Conservation (phyloP, 1,140 invertebrate genomes). For the Dysdera silvatica region DNA sequence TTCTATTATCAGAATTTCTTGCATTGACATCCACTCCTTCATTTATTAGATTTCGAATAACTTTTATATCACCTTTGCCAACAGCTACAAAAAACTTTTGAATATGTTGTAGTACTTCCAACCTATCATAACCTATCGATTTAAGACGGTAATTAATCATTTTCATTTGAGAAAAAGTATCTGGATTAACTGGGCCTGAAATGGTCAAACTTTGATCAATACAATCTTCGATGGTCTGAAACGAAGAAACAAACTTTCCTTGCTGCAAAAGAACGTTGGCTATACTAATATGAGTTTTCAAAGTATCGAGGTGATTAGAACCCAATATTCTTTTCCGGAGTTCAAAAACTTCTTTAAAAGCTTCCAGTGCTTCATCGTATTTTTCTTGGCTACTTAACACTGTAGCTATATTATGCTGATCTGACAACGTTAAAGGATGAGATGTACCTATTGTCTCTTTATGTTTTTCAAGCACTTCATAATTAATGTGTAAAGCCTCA, state of each 20-base stretch:
- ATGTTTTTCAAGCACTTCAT: not conserved
- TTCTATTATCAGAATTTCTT: conserved; percentile 10
- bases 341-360: conserved; percentile 33
- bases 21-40: conserved; percentile 2
- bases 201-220: not conserved
- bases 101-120: not conserved
- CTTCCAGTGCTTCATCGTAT: conserved; percentile 6
- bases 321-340: conserved; percentile 33
- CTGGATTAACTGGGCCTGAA: conserved; percentile 8
- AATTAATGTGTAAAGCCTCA: conserved; percentile 30
- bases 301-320: conserved; percentile 33
- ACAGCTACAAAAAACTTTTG: not conserved
- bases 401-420: conserved; percentile 6
- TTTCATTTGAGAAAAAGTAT: not conserved
- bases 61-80: not conserved
- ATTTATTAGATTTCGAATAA: not conserved
- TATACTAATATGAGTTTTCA: conserved; percentile 31
- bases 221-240: not conserved
- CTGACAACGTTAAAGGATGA: not conserved
- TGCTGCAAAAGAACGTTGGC: not conserved
- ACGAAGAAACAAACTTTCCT: conserved; percentile 2
- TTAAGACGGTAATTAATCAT: not conserved
- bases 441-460: not conserved
- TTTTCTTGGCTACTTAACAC: not conserved
- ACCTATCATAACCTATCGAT: not conserved